A percentile compares a stretch with the other conserved stretches of the same genome.
Evolutionary conservation across 1,140 invertebrate species (phyloP).

Genomic region (Scaptomyza hsui): DNA sequence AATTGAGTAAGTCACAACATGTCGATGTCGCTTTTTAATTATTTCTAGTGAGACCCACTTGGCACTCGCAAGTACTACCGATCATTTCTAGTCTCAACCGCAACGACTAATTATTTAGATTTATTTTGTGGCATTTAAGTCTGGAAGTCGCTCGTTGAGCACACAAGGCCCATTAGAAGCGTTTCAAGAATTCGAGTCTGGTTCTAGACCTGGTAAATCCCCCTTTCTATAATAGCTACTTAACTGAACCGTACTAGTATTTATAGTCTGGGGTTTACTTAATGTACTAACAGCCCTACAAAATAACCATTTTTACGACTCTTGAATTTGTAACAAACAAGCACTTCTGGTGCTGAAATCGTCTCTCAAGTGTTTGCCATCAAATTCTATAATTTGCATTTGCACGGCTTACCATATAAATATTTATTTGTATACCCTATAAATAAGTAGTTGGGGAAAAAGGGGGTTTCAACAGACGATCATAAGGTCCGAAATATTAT

Average conservation of each 20-base stretch:
- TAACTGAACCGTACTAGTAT: not conserved
- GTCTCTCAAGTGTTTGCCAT: not conserved
- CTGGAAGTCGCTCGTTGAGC: constrained; percentile 31
- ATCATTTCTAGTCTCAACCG: constrained; percentile 48
- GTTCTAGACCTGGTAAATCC: not conserved
- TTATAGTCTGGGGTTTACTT: constrained; percentile 10
- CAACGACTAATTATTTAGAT: constrained; percentile 54
- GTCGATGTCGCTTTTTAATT: constrained; percentile 48
- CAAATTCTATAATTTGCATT: not conserved
- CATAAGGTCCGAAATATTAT: no score
- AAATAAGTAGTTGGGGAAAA: not conserved
- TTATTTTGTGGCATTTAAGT: constrained; percentile 20
- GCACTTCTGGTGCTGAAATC: not conserved
- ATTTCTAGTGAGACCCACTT: constrained; percentile 56
- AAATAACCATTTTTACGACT: not conserved
- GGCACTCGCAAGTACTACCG: constrained; percentile 36
- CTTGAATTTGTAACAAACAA: not conserved
- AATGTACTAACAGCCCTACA: not conserved
- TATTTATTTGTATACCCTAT: not conserved
- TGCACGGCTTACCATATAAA: not conserved
- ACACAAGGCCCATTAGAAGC: constrained; percentile 30
- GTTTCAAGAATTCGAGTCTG: constrained; percentile 14
- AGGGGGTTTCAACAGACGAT: not conserved
- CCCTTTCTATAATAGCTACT: not conserved
- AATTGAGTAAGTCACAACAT: constrained; percentile 32